Evolutionary conservation across 92 coral and sea anemone species (phyloP).

Genomic region (Zoanthus sansibaricus): DNA sequence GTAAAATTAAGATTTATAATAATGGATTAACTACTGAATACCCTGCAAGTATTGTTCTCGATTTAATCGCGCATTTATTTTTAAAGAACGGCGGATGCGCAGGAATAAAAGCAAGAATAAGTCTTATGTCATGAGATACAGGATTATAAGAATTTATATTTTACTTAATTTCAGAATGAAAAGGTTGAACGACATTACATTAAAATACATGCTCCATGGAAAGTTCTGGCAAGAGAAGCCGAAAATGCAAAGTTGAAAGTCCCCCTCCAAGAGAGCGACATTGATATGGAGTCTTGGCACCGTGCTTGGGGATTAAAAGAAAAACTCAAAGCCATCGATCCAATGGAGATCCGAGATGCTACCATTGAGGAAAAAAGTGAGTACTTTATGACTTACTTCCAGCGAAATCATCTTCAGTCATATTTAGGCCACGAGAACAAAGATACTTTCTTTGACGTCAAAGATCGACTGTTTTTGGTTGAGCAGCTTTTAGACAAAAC

Average conservation of each 20-base stretch:
- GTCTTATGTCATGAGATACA: too few species aligned
- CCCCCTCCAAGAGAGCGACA: slow-evolving; percentile 83
- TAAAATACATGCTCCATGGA: slow-evolving; percentile 88
- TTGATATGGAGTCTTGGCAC: slow-evolving; percentile 65
- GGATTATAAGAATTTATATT: background rate
- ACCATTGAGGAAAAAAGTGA: slow-evolving; percentile 61
- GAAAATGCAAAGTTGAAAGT: slow-evolving; percentile 78
- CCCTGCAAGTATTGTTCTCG: too few species aligned
- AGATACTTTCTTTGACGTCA: slow-evolving; percentile 68
- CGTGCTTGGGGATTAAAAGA: slow-evolving; percentile 42
- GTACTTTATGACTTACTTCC: slow-evolving; percentile 87
- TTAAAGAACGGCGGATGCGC: too few species aligned
- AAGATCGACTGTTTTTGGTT: slow-evolving; percentile 69
- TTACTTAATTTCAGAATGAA: slow-evolving; percentile 46
- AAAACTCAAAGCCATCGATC: slow-evolving; percentile 63
- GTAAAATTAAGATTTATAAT: too few species aligned
- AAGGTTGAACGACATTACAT: slow-evolving; percentile 75
- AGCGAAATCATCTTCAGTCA: slow-evolving; percentile 54
- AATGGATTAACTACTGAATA: too few species aligned
- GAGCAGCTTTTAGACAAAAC: slow-evolving; percentile 72
- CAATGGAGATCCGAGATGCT: slow-evolving; percentile 66
- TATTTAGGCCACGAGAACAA: slow-evolving; percentile 54
- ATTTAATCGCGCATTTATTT: too few species aligned
- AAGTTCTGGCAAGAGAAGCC: slow-evolving; percentile 69
- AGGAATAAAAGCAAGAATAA: too few species aligned